Percentiles rank a stretch among this genome's conserved stretches.
Evolutionary conservation across 2,888 invertebrate genomes (phyloP).

Genomic region (Tethea ocularis): DNA sequence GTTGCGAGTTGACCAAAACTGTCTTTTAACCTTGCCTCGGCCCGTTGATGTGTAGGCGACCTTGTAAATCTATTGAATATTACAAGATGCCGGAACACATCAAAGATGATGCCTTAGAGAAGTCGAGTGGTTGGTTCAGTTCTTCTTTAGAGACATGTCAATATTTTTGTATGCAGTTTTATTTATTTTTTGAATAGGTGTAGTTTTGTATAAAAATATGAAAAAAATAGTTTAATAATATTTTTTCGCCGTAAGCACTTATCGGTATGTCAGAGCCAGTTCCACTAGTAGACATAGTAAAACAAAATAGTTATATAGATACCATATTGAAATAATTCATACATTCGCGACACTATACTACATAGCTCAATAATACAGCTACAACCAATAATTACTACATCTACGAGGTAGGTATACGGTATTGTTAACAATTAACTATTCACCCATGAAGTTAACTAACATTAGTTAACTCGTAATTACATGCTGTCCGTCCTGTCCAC

Average conservation of each 20-base stretch:
- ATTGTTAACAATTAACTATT: constrained; percentile 43
- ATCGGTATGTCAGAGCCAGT: no score
- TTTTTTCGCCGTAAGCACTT: no score
- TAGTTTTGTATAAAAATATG: no score
- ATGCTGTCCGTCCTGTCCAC: constrained; percentile 18
- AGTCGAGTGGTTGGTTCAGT: background rate
- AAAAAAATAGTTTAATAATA: no score
- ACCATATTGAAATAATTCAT: background rate
- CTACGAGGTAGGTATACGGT: constrained; percentile 24
- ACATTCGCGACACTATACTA: constrained; percentile 11
- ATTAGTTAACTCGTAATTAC: constrained; percentile 12
- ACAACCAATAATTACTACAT: constrained; percentile 39
- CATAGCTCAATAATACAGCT: constrained; percentile 20
- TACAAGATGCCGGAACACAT: constrained; percentile 10
- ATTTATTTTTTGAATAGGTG: no score
- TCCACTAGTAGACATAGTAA: no score
- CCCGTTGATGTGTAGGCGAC: background rate
- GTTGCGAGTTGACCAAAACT: constrained; percentile 3
- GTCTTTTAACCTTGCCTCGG: background rate
- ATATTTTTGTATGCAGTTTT: no score
- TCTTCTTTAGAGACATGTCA: no score
- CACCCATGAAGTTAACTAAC: constrained; percentile 38
- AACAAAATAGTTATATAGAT: background rate
- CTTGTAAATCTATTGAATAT: constrained; percentile 8
- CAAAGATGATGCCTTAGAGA: constrained; percentile 9